Evolutionary conservation across 2,113 vertebrate genomes (phyloP), one percentile per base, ranked within the genome.

Genomic region (Gavia stellata): DNA sequence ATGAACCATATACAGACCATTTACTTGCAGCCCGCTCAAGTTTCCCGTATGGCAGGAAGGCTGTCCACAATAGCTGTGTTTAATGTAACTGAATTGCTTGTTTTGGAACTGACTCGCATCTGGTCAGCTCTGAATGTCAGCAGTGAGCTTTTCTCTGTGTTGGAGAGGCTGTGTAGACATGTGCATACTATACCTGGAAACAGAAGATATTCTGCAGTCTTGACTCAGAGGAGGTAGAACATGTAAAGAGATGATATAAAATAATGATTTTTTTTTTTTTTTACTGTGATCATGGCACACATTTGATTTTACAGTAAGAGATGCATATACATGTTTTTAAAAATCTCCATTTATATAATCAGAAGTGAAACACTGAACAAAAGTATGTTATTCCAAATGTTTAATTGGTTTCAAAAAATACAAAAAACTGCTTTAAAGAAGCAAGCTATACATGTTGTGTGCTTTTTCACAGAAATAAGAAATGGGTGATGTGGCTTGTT

Each of bases 401-500:
- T 85, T 62, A 58, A 49, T 34, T 82, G 16, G 12, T 83, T 92
- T 77, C 5, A 20, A 74, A 92, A 90, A 86, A n/a, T 42, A 40
- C 3, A 31, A 75, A 50, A 90, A 63, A 6, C 16, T 55, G 10
- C n/a, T 83, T 86, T 71, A 66, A 70, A 77, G 36, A 53, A 84
- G 52, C 25, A 68, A 40, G 17, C 52, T 75, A 4, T 84, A 14
- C 9, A 9, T n/a, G 13, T 58, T 74, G 12, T 63, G 17, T 86
- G 26, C 17, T 65, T 52, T 94, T 89, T 92, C 14, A 62, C n/a
- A 62, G 49, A 90, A 88, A 36, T 85, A 93, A 92, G 50, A 91
- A 92, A 62, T 93, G 38, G 47, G 5, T 86, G 38, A 91, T 96
- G 50, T 93, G 40, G 62, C 53, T 86, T 97, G 26, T 96, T 68